These are phyloP conservation scores for Intellagama lesueurii DNA, from an alignment of 2,797 vertebrate species.

Conservation along the genomic window DNA sequence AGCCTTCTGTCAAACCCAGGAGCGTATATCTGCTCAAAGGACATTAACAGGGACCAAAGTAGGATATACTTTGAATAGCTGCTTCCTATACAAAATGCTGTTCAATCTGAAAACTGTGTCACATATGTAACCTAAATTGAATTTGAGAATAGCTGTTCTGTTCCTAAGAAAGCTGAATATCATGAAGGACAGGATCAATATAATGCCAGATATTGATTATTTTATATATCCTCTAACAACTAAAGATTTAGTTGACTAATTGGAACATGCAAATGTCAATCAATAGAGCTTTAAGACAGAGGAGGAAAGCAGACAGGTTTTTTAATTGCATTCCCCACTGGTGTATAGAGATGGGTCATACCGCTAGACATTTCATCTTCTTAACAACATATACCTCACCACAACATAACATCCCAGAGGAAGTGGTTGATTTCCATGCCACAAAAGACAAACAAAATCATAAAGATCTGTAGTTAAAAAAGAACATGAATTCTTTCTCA, in stretches of 20 bases:
- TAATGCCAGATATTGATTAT: neutral
- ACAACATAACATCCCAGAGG: too few species aligned
- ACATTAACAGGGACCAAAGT: conserved; percentile 45
- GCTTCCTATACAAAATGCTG: conserved; percentile 25
- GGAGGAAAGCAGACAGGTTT: too few species aligned
- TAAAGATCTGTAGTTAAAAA: too few species aligned
- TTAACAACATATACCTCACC: too few species aligned
- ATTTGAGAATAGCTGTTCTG: neutral
- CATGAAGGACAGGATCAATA: neutral
- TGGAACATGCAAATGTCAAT: neutral
- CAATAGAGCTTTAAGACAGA: neutral
- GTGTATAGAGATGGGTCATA: too few species aligned
- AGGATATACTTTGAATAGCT: conserved; percentile 42
- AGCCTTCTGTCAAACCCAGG: conserved; percentile 41
- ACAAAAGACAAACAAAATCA: too few species aligned
- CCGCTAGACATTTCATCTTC: too few species aligned
- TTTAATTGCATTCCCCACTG: too few species aligned
- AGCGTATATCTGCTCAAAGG: conserved; percentile 49
- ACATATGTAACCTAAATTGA: conserved; percentile 9
- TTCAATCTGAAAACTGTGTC: conserved; percentile 19
- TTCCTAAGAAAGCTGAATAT: neutral
- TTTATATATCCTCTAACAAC: neutral
- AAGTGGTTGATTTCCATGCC: too few species aligned
- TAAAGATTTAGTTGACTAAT: neutral
- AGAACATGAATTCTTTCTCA: too few species aligned